A percentile compares a stretch with the other conserved stretches of the same genome.
These are phyloP conservation scores for Hartigia nigra DNA, from an alignment of 2,888 invertebrate genomes.

Conservation along the genomic window DNA sequence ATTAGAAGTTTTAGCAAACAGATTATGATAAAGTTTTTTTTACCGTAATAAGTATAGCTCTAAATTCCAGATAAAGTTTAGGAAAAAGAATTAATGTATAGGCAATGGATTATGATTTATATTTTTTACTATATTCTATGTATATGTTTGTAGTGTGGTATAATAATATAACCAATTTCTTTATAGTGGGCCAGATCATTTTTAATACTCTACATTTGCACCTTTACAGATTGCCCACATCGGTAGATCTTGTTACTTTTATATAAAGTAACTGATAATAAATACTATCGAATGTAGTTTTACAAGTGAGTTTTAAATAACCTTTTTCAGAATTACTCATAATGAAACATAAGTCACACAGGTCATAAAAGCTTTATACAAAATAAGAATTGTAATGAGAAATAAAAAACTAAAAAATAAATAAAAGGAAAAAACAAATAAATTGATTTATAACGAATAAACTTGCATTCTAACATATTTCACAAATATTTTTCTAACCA, in stretches of 20 bases:
- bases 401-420: neutral
- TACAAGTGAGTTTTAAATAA: neutral
- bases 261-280: neutral
- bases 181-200: no score
- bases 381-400: neutral
- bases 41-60: no score
- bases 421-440: neutral
- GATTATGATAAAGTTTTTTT: no score
- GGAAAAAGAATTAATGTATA: neutral
- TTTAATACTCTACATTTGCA: no score
- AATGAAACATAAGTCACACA: neutral
- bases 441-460: neutral
- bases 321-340: neutral
- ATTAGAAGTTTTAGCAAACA: neutral
- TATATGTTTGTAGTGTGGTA: no score
- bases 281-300: neutral
- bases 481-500: neutral
- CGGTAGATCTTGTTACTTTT: neutral
- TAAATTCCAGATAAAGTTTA: neutral
- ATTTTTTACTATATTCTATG: no score
- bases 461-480: neutral
- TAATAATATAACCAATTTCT: no score
- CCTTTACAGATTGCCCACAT: no score
- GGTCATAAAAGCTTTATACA: neutral
- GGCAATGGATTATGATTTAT: neutral